phyloP scores from a whole-genome alignment of 1,140 invertebrate species.

The Contarinia nasturtii region DNA sequence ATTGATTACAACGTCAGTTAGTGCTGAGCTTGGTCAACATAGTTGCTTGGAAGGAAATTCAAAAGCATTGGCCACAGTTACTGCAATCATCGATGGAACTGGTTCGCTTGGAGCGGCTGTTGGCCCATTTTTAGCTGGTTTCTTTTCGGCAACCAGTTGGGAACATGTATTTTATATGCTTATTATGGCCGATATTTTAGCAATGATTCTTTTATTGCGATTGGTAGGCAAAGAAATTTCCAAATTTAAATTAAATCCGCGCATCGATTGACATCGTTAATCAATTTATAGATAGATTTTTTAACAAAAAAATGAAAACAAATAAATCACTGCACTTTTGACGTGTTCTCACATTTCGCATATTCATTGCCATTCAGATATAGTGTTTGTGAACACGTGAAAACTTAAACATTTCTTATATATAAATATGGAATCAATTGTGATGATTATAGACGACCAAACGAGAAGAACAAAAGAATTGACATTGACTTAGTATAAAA shows the following conservation, averaged over 20 bases:
- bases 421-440: no score
- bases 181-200: slow-evolving; percentile 61
- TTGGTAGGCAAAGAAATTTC: slow-evolving; percentile 16
- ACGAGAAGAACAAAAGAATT: no score
- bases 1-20: slow-evolving; percentile 89
- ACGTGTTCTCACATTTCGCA: no score
- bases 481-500: no score
- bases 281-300: no score
- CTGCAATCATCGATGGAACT: slow-evolving; percentile 92
- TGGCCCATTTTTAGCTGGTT: slow-evolving; percentile 75
- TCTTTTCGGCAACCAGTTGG: slow-evolving; percentile 57
- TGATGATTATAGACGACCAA: no score
- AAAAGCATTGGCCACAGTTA: slow-evolving; percentile 84
- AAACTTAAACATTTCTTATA: no score
- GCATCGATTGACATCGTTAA: slow-evolving; percentile 7
- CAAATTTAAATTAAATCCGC: slow-evolving; percentile 9
- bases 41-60: slow-evolving; percentile 63
- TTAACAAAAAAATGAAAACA: no score
- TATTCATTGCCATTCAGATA: no score
- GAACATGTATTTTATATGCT: slow-evolving; percentile 83
- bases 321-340: no score
- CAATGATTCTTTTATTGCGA: slow-evolving; percentile 45
- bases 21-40: slow-evolving; percentile 73
- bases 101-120: slow-evolving; percentile 76
- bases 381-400: no score